Base-by-base conservation (phyloP, 1,140 invertebrate species). In the Wasmannia auropunctata region DNA sequence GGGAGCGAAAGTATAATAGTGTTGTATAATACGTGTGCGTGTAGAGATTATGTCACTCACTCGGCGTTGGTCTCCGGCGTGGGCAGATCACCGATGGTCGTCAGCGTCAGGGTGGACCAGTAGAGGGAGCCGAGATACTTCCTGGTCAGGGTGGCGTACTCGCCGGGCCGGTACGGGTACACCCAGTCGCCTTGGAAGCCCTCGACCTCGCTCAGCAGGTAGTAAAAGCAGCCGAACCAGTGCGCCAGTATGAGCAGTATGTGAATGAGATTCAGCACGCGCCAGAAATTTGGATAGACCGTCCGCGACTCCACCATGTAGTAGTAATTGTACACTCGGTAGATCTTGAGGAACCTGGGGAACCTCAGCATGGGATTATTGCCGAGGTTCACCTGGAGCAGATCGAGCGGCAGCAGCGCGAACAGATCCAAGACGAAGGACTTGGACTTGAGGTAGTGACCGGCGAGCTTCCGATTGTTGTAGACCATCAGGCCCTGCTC, bases 221-320 rank as follows among this genome's bases (percentile, higher is more conserved):
- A 99, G 96, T 99, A 99, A 95, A 99, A 99, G 94, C 98, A 99
- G 49, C 98, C 98, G 93, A 99, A 99, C 98, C 98, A 99, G 93
- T 99, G 99, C 28, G 98, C 98, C 86, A 99, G 96, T 88, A 99
- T 98, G 86, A 99, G 96, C 49, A 99, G 96, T 91, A 99, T 99
- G 94, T 99, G 99, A 85, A 99, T 98, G 34, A 99, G 96, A 95
- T 99, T 99, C 86, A 99, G 96, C 31, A 99, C 98, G n/a, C 99
- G 96, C 98, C 98, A 99, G 91, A 99, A 96, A 95, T 99, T 99
- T 5, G 99, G 99, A 95, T 98, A 99, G 49, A 99, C 97, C 0
- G 98, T 99, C 86, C 98, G 95, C 25, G 98, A 99, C 94, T 99
- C 98, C 83, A 99, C 98, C 96, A 99, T 99, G 95, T 99, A 99